Evolutionary conservation across 2,888 invertebrate species (phyloP), one percentile per base, ranked within the genome.

Genomic region (Eupithecia vulgata): DNA sequence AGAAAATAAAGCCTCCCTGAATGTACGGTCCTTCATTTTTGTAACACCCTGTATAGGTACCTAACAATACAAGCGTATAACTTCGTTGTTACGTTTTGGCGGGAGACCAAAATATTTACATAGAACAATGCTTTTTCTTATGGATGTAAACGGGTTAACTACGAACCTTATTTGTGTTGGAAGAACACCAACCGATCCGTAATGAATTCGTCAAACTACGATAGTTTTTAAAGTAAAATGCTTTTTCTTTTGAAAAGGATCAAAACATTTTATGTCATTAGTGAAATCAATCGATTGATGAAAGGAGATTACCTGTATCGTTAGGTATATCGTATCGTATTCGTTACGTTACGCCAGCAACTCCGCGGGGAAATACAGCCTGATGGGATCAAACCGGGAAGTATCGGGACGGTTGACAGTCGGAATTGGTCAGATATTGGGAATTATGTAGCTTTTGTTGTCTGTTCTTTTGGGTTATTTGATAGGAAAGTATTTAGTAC

Each of bases 291-390:
- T 17, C 45, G 15, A 42, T 42, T 40, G 12, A 40, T 40, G 12
- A 12, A 40, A 40, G 1, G 10, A 40, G 0, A 42, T 30, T 42
- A n/a, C 17, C 13, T 57, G 25, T 57, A 21, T 21, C 30, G 30
- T 30, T 30, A 30, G 30, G 30, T 3, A 30, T 30, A 30, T 30
- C 30, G 57, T 57, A 5, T 30, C 17, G 34, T 8, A 34, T 6
- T 17, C 34, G 34, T 34, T 34, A 25, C 61, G 17, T 8, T 30
- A 8, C 48, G 48, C 1, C 21, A 52, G 8, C n/a, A 12, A 5
- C 61, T 61, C 78, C 73, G 5, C 21, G 40, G 77, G 75, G 77
- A 78, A 68, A 68, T 71, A 70, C 61, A 67, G 66, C 67, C 45
- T 59, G 70, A 71, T 72, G 42, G 68, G 68, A 76, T 73, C 71